phyloP scores from a whole-genome alignment of 2,797 vertebrate species.

The Spinus pinus region DNA sequence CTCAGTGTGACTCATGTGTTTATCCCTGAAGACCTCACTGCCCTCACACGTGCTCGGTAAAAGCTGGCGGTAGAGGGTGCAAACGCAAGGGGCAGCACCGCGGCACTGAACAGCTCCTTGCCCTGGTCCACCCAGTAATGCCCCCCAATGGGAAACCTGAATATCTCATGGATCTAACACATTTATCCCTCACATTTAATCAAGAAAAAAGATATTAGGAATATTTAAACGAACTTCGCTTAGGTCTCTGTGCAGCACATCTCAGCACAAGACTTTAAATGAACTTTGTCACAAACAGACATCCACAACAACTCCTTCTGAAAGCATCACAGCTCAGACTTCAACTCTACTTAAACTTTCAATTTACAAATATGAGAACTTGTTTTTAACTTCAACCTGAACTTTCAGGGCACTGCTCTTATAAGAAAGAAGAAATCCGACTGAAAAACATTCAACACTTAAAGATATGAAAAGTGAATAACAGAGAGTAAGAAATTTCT shows the following conservation, averaged over 20 bases:
- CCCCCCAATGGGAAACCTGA: fast-evolving
- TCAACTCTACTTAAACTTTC: not conserved
- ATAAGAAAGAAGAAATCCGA: not conserved
- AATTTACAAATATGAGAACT: not conserved
- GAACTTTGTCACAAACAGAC: not conserved
- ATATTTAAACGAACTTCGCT: not conserved
- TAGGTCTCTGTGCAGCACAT: not conserved
- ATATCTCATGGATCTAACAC: fast-evolving
- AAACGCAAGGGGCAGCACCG: not conserved
- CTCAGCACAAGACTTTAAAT: not conserved
- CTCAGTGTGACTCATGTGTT: fast-evolving
- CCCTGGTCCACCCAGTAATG: not conserved
- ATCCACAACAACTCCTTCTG: not conserved
- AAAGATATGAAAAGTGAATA: not conserved
- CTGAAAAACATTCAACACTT: not conserved
- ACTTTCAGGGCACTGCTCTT: not conserved
- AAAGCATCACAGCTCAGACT: not conserved
- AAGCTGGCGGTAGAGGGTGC: not conserved
- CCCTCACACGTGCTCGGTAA: not conserved
- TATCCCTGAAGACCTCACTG: fast-evolving
- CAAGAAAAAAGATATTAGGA: not conserved
- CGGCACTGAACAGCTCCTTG: not conserved
- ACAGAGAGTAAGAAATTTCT: not conserved
- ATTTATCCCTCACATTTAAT: fast-evolving
- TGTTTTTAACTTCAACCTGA: not conserved